Evolutionary conservation across 2,797 vertebrate genomes (phyloP).

Genomic region (Tokudaia tokunoshimensis): DNA sequence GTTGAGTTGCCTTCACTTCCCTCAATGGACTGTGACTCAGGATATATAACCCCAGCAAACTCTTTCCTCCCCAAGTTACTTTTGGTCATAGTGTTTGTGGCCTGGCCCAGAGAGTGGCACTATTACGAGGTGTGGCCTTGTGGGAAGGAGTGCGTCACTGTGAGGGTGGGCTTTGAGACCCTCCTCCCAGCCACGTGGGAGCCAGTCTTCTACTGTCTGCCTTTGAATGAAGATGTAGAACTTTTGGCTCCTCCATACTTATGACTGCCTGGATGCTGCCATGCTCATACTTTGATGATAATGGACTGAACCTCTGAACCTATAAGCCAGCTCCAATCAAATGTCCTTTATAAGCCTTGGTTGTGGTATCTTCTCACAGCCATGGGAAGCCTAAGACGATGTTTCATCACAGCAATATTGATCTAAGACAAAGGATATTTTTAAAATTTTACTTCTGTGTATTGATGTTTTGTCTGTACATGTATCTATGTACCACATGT

Average conservation of each 20-base stretch:
- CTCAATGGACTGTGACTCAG: not conserved
- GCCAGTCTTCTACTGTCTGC: no score
- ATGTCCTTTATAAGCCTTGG: not conserved
- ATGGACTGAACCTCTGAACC: not conserved
- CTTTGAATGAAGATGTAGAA: not conserved
- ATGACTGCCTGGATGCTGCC: not conserved
- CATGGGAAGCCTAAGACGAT: not conserved
- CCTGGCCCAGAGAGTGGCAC: not conserved
- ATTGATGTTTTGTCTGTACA: not conserved
- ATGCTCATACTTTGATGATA: not conserved
- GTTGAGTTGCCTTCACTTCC: not conserved
- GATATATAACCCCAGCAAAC: not conserved
- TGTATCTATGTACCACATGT: not conserved
- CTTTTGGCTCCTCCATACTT: not conserved
- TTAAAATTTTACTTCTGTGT: not conserved
- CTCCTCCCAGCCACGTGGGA: not conserved
- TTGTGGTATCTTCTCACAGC: not conserved
- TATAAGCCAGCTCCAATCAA: not conserved
- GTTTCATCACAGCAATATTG: not conserved
- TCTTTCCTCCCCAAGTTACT: not conserved
- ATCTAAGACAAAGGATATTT: not conserved
- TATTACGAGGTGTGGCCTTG: not conserved
- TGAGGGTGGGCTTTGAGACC: not conserved
- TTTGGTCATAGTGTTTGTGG: not conserved
- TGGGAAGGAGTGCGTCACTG: not conserved